These are phyloP conservation scores for Aptenodytes forsteri DNA, from an alignment of 2,113 vertebrate genomes.

Conservation along the genomic window DNA sequence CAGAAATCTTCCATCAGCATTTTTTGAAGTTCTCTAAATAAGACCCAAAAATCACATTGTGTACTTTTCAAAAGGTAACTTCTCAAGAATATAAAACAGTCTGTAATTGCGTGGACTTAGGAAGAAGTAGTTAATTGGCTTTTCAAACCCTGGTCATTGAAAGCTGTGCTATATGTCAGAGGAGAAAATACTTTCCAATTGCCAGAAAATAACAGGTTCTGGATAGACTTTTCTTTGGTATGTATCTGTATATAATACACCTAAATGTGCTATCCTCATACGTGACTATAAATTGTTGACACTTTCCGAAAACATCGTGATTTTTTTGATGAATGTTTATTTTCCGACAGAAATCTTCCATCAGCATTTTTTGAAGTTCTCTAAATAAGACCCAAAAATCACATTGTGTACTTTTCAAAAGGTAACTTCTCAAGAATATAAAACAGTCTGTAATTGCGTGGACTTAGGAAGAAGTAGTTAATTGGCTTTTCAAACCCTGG, in stretches of 20 bases:
- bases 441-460: too few species aligned
- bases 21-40: background rate
- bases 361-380: too few species aligned
- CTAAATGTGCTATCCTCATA: background rate
- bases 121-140: background rate
- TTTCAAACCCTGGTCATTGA: background rate
- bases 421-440: too few species aligned
- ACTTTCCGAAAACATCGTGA: too few species aligned
- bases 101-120: background rate
- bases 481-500: too few species aligned
- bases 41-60: background rate
- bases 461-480: too few species aligned
- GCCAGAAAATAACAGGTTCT: background rate
- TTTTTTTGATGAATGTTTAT: too few species aligned
- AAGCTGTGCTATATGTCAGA: background rate
- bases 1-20: background rate
- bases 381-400: too few species aligned
- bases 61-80: background rate
- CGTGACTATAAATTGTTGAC: background rate
- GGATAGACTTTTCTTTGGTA: background rate
- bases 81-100: background rate
- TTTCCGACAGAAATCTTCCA: too few species aligned
- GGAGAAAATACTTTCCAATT: background rate
- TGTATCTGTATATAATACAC: background rate
- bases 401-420: too few species aligned